Conservation (phyloP, 2,797 vertebrate species). For the Sparus aurata region DNA sequence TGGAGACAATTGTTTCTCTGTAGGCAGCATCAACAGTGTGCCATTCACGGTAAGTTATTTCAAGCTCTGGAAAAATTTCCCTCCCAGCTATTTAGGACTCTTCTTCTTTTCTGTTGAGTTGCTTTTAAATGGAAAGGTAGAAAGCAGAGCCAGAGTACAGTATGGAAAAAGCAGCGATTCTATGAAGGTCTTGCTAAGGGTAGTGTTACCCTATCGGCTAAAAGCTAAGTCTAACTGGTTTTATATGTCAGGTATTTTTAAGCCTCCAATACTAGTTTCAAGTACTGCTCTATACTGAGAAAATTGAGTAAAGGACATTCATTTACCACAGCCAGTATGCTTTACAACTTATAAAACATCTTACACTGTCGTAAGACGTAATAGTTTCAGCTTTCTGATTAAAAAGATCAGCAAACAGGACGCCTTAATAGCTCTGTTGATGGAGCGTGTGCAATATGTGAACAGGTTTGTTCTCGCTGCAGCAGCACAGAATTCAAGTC, state of each 20-base stretch:
- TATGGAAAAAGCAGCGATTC: background rate
- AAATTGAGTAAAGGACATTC: background rate
- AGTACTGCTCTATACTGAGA: background rate
- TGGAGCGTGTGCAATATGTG: too few relatives aligned
- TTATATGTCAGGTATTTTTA: background rate
- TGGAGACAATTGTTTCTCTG: slow-evolving; percentile 96
- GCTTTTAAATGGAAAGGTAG: background rate
- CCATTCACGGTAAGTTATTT: slow-evolving; percentile 93
- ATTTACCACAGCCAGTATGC: background rate
- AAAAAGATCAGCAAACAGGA: background rate
- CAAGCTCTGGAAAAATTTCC: slow-evolving; percentile 55
- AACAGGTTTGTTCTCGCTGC: too few relatives aligned
- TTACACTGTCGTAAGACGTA: background rate
- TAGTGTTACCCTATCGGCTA: background rate
- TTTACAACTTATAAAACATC: background rate
- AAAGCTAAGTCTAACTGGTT: background rate
- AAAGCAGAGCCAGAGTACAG: background rate
- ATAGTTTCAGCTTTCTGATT: background rate
- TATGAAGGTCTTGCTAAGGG: background rate
- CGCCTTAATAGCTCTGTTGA: too few relatives aligned
- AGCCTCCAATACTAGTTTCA: background rate
- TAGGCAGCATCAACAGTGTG: slow-evolving; percentile 90
- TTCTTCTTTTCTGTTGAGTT: slow-evolving; percentile 23
- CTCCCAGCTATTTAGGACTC: slow-evolving; percentile 20
- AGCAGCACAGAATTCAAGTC: too few relatives aligned